Conservation (phyloP, 2,113 vertebrate genomes). For the Sorex fumeus region DNA sequence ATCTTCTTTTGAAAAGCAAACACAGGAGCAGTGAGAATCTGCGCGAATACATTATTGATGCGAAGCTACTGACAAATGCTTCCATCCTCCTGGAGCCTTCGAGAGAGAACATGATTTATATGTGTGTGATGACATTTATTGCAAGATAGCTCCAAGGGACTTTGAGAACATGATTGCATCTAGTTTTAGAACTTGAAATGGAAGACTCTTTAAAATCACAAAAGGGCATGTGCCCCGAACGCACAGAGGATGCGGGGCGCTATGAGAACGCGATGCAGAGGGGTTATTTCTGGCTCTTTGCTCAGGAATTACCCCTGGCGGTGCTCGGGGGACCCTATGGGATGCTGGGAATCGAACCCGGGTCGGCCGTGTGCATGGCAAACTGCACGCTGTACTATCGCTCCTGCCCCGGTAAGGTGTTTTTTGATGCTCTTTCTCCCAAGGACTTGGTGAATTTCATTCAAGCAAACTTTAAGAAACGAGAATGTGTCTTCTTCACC, state of each 20-base stretch:
- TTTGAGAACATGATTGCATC: conserved; percentile 51
- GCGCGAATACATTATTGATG: not conserved
- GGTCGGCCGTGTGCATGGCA: no score
- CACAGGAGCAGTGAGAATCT: not conserved
- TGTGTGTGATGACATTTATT: not conserved
- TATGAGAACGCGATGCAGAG: no score
- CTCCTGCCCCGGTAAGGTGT: no score
- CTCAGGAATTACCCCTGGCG: no score
- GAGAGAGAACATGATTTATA: not conserved
- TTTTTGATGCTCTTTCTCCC: conserved; percentile 59
- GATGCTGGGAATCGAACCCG: no score
- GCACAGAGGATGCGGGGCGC: not conserved
- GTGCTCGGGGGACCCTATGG: no score
- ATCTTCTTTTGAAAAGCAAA: not conserved
- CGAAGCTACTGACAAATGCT: not conserved
- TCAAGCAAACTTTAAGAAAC: conserved; percentile 91
- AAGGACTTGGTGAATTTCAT: conserved; percentile 90
- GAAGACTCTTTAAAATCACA: not conserved
- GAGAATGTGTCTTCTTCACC: conserved; percentile 91
- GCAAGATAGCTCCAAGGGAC: not conserved
- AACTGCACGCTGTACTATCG: no score
- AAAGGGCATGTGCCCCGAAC: not conserved
- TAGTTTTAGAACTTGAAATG: not conserved
- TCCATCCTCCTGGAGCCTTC: not conserved
- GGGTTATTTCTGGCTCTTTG: no score